A percentile compares a stretch with the other conserved stretches of the same genome.
Conservation (phyloP, 1,140 invertebrate species). For the Diplogasteroides magnus region DNA sequence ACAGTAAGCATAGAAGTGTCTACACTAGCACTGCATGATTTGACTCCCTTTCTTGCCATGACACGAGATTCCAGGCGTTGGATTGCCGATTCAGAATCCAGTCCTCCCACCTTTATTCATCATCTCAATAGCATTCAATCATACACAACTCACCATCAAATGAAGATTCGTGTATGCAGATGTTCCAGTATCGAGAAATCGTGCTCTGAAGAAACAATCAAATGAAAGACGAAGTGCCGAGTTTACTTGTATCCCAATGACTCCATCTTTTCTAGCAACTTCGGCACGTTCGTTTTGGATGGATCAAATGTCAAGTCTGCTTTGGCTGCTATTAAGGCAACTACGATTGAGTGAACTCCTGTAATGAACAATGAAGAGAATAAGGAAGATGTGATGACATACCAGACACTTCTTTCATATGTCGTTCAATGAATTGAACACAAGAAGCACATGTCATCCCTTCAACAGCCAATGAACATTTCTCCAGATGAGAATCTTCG, state of each 20-base stretch:
- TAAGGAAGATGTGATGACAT: constrained; percentile 1
- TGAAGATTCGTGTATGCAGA: neutral
- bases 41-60: constrained; percentile 63
- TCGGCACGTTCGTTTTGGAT: constrained; percentile 67
- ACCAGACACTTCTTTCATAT: constrained; percentile 60
- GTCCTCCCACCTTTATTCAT: constrained; percentile 75
- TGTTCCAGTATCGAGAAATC: neutral
- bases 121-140: neutral
- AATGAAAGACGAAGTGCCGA: neutral
- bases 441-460: constrained; percentile 96
- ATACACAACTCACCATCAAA: neutral
- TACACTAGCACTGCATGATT: constrained; percentile 74
- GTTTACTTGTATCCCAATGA: constrained; percentile 73
- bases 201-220: neutral
- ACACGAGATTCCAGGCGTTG: constrained; percentile 83
- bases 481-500: constrained; percentile 16
- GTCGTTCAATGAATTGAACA: constrained; percentile 80
- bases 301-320: constrained; percentile 84
- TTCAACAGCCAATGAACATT: constrained; percentile 28
- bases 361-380: constrained; percentile 3
- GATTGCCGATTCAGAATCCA: constrained; percentile 95
- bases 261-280: constrained; percentile 74
- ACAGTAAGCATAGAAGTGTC: constrained; percentile 79
- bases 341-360: constrained; percentile 29
- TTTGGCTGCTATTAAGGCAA: constrained; percentile 59